These are phyloP conservation scores for Bubo blakistoni DNA, from an alignment of 2,113 vertebrate species.

Conservation along the genomic window DNA sequence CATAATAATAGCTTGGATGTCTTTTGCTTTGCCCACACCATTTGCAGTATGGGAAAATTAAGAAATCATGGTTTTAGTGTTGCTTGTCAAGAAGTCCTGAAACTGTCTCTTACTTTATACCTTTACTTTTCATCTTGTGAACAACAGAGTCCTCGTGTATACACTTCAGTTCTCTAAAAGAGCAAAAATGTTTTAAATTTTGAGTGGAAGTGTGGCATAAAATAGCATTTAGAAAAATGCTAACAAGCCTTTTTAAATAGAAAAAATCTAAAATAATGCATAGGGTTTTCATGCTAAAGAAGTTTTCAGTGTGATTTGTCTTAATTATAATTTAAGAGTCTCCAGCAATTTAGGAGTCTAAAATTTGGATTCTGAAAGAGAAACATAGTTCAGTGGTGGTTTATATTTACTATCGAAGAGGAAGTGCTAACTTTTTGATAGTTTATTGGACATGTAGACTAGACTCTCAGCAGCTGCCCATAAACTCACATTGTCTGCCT, in stretches of 20 bases:
- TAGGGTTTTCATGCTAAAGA: not conserved
- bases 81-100: not conserved
- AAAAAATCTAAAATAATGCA: not conserved
- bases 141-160: not conserved
- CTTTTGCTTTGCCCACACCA: not conserved
- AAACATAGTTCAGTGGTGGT: not conserved
- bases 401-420: not conserved
- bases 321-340: not conserved
- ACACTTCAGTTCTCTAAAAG: not conserved
- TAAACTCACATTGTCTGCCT: not conserved
- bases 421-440: not conserved
- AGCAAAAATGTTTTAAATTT: not conserved
- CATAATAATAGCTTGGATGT: not conserved
- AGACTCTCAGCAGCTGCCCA: not conserved
- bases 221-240: not conserved
- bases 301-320: not conserved
- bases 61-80: not conserved
- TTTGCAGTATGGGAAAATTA: not conserved
- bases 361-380: not conserved
- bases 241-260: not conserved
- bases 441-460: not conserved
- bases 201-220: not conserved
- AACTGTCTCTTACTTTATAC: not conserved
- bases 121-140: not conserved
- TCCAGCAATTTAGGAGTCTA: not conserved